phyloP scores from a whole-genome alignment of 35 echinoderm and acorn worm genomes.

The Ptychodera flava region DNA sequence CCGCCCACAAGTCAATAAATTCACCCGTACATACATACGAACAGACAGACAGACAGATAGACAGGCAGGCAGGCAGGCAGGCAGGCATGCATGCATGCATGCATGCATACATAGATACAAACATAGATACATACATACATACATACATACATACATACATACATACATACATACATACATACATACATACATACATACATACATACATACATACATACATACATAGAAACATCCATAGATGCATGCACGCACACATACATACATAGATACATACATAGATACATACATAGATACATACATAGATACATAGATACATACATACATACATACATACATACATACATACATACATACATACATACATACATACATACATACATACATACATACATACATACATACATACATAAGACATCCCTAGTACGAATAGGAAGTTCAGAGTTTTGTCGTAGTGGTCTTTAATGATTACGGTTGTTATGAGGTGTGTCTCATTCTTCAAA shows the following conservation, averaged over 20 bases:
- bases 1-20: too few species aligned
- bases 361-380: constrained; percentile 2
- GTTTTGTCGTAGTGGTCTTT: too few species aligned
- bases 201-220: constrained; percentile 2
- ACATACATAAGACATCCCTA: not conserved
- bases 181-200: not conserved
- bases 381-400: constrained; percentile 2
- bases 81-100: not conserved
- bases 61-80: too few species aligned
- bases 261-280: not conserved
- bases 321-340: not conserved
- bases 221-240: not conserved
- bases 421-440: too few species aligned
- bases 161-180: not conserved
- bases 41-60: too few species aligned
- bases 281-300: not conserved
- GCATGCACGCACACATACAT: not conserved
- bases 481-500: too few species aligned
- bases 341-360: constrained; percentile 2
- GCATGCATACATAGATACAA: not conserved
- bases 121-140: not conserved
- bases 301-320: not conserved
- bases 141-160: not conserved
- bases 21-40: too few species aligned
- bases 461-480: too few species aligned